These are phyloP conservation scores for Montipora capitata DNA, from an alignment of 92 coral and sea anemone genomes.

Conservation along the genomic window DNA sequence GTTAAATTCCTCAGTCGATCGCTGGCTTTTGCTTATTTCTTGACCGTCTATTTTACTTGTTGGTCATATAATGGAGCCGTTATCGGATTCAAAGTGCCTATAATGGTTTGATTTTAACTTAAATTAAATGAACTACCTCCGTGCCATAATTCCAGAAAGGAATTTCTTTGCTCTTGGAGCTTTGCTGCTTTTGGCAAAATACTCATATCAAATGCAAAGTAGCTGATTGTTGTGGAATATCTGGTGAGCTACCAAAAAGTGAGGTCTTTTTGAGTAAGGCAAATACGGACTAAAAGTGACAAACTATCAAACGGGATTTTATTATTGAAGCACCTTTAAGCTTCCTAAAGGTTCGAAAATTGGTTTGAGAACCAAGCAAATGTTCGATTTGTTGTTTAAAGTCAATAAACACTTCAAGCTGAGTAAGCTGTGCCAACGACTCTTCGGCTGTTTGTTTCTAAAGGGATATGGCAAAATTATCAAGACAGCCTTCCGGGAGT, in stretches of 20 bases:
- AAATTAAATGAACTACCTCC: neutral
- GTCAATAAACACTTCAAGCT: slow-evolving; percentile 5
- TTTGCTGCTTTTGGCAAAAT: neutral
- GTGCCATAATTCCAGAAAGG: neutral
- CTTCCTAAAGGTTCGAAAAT: neutral
- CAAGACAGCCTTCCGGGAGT: neutral
- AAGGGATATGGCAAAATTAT: neutral
- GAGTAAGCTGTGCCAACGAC: neutral
- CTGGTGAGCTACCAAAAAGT: neutral
- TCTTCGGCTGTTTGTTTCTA: neutral
- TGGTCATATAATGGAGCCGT: neutral
- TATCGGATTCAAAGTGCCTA: too few relatives aligned
- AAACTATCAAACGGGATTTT: neutral
- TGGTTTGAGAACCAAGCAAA: slow-evolving; percentile 13
- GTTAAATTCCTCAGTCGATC: too few relatives aligned
- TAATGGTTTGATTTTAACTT: neutral
- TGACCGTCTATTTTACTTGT: too few relatives aligned
- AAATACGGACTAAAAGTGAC: too few relatives aligned
- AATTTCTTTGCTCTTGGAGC: neutral
- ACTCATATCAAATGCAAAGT: neutral
- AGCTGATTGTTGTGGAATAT: neutral
- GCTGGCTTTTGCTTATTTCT: too few relatives aligned
- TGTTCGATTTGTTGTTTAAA: neutral
- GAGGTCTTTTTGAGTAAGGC: neutral
- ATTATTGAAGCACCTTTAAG: neutral